phyloP scores from a whole-genome alignment of 2,888 invertebrate species.

The Therioaphis trifolii region DNA sequence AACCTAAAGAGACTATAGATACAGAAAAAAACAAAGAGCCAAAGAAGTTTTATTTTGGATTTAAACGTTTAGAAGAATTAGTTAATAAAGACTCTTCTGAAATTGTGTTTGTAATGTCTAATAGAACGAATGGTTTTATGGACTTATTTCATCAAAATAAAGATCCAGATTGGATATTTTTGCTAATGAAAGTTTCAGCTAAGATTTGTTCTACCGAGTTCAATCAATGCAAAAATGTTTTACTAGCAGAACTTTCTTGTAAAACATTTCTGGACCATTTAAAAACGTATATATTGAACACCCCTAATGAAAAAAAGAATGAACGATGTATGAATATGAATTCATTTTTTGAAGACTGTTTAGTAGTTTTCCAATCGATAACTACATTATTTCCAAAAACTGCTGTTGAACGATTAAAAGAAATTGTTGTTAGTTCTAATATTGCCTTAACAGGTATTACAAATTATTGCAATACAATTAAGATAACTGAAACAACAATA shows the following conservation, averaged over 20 bases:
- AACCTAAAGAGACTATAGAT: too few species aligned
- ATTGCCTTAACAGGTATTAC: conserved; percentile 66
- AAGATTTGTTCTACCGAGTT: conserved; percentile 61
- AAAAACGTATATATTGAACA: too few species aligned
- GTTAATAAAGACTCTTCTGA: conserved; percentile 47
- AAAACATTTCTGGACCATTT: too few species aligned
- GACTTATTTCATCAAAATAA: conserved; percentile 46
- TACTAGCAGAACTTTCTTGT: too few species aligned
- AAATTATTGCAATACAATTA: conserved; percentile 55
- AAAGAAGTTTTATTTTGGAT: conserved; percentile 20
- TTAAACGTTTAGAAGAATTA: conserved; percentile 42
- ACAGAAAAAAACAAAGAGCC: not conserved
- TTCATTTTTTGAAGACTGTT: conserved; percentile 66
- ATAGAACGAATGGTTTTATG: conserved; percentile 37
- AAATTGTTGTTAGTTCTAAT: conserved; percentile 66
- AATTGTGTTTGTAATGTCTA: conserved; percentile 49
- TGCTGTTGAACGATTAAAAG: conserved; percentile 67
- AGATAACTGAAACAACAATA: conserved; percentile 1
- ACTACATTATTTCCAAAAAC: conserved; percentile 68
- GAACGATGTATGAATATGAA: conserved; percentile 66
- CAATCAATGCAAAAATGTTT: conserved; percentile 29
- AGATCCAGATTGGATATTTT: conserved; percentile 56
- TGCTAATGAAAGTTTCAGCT: conserved; percentile 52
- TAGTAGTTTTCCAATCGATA: conserved; percentile 68
- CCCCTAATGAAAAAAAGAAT: too few species aligned